phyloP scores from a whole-genome alignment of 2,113 vertebrate genomes.

The Lampris megalopsis region DNA sequence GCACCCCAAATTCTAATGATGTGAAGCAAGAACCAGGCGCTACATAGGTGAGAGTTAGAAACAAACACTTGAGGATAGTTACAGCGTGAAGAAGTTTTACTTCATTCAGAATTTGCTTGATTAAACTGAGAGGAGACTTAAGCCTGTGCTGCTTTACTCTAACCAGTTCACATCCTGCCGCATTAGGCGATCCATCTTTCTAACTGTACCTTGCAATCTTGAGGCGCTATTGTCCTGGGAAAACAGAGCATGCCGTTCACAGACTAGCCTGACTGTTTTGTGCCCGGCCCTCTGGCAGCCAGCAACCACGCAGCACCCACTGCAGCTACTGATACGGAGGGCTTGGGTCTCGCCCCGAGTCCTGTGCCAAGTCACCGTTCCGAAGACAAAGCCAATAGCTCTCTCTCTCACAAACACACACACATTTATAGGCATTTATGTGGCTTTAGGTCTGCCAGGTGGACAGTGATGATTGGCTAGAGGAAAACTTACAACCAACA shows the following conservation, averaged over 20 bases:
- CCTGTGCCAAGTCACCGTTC: slow-evolving; percentile 51
- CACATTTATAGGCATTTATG: background rate
- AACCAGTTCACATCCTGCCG: background rate
- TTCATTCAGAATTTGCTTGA: background rate
- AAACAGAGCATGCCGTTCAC: slow-evolving; percentile 22
- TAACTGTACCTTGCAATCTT: background rate
- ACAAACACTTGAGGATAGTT: background rate
- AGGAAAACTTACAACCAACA: no score
- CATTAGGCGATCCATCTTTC: background rate
- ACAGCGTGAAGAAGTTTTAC: background rate
- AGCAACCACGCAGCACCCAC: slow-evolving; percentile 27
- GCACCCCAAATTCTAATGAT: background rate
- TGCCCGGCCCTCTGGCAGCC: slow-evolving; percentile 33
- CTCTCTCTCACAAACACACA: slow-evolving; percentile 38
- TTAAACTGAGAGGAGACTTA: background rate
- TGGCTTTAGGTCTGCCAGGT: slow-evolving; percentile 12
- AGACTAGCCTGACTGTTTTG: slow-evolving; percentile 16
- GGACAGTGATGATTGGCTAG: background rate
- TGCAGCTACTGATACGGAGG: slow-evolving; percentile 31
- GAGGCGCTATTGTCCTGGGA: background rate
- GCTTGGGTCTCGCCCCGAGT: slow-evolving; percentile 26
- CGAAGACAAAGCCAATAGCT: slow-evolving; percentile 56
- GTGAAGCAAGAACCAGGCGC: background rate
- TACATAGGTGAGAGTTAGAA: background rate
- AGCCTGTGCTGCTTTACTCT: background rate